Evolutionary conservation across 2,797 vertebrate genomes (phyloP).

Genomic region (Phrynocephalus forsythii): DNA sequence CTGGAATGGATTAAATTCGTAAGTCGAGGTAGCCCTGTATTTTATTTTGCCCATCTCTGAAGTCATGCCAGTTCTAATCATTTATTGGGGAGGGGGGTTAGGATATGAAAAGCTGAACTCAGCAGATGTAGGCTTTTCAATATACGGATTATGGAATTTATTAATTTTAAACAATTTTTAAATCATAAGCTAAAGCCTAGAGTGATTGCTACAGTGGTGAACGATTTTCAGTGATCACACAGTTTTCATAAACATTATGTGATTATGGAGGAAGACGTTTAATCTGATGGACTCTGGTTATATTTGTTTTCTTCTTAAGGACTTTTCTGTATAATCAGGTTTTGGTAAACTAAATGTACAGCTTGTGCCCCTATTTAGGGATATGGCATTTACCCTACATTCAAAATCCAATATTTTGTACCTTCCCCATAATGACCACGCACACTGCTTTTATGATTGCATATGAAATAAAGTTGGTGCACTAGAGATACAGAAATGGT

Average conservation of each 20-base stretch:
- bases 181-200: slow-evolving; percentile 41
- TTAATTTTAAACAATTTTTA: slow-evolving; percentile 18
- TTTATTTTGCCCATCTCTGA: slow-evolving; percentile 15
- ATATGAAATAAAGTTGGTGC: not conserved
- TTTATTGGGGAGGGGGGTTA: not conserved
- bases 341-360: not conserved
- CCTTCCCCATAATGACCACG: not conserved
- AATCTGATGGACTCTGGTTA: slow-evolving; percentile 12
- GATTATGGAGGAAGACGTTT: slow-evolving; percentile 11
- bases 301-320: not conserved
- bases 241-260: slow-evolving; percentile 16
- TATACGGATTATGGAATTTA: slow-evolving; percentile 6
- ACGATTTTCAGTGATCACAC: slow-evolving; percentile 1
- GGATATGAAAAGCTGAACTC: slow-evolving; percentile 37
- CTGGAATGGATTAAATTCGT: too few species aligned
- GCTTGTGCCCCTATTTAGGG: not conserved
- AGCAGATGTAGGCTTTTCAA: slow-evolving; percentile 10
- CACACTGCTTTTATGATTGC: not conserved
- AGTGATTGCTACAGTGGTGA: not conserved
- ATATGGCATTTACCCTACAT: not conserved
- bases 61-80: not conserved
- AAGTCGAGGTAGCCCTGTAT: not conserved
- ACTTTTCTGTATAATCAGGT: not conserved
- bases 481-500: not conserved
- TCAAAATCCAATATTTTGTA: slow-evolving; percentile 6